phyloP scores from a whole-genome alignment of 2,113 vertebrate species.

The Macrotis lagotis region DNA sequence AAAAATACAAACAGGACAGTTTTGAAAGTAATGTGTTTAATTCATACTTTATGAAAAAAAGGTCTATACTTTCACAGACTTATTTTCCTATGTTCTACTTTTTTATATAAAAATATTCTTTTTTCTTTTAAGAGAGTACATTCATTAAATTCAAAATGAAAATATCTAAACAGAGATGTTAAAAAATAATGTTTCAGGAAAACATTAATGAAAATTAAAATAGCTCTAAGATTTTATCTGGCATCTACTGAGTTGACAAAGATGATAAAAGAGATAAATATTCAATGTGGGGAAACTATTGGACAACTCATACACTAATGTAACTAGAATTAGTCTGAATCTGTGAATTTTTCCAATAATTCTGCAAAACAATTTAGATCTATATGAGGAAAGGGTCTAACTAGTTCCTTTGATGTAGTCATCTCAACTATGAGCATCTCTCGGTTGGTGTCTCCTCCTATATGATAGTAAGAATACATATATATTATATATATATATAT shows the following conservation, averaged over 20 bases:
- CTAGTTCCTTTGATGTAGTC: not conserved
- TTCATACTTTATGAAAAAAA: not conserved
- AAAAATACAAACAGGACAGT: not conserved
- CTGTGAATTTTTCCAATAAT: not conserved
- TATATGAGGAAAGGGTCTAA: not conserved
- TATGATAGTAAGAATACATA: too few species aligned
- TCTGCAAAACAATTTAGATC: not conserved
- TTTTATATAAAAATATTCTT: not conserved
- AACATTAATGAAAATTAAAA: not conserved
- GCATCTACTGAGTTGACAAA: not conserved
- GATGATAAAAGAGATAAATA: not conserved
- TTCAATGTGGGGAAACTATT: not conserved
- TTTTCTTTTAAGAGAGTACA: not conserved
- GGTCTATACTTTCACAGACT: not conserved
- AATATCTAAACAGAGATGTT: not conserved
- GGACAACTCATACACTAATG: not conserved
- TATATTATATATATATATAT: too few species aligned
- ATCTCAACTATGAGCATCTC: not conserved
- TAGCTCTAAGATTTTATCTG: not conserved
- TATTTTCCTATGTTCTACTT: not conserved
- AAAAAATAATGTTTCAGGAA: not conserved
- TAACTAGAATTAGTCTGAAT: not conserved
- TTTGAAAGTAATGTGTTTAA: not conserved
- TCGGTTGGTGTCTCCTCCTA: too few species aligned
- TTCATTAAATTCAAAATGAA: not conserved